Evolutionary conservation across 1,140 invertebrate genomes (phyloP), one percentile per base, ranked within the genome.

Genomic region (Pteromalus puparum): DNA sequence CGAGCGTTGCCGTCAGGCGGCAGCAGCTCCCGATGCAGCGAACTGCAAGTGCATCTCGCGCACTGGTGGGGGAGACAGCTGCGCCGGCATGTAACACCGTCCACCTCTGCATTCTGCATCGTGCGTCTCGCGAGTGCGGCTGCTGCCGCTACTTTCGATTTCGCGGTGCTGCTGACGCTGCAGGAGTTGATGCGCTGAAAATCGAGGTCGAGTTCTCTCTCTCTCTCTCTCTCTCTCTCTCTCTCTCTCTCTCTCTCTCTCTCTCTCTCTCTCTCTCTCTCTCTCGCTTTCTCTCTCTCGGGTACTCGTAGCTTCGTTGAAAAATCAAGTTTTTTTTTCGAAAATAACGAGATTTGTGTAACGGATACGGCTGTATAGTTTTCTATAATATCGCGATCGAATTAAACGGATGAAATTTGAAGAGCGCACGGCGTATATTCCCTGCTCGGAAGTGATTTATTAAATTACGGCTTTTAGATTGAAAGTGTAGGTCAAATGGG

Each of bases 141-240:
- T 2, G 74, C 13, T 5, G 21, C 42, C 18, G 76, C 48, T 65
- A 78, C 76, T 78, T 78, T 78, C 76, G 28, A 34, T 67, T 78
- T 78, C 53, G 30, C 26, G 28, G 26, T 13, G 24, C 42, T 53
- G 48, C 48, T 76, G 74, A 82, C 46, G 81, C 34, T 15, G 65
- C 68, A 70, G 38, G 42, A 46, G 38, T 61, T 18, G 65, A 42
- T 82, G 75, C 30, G 1, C 61, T 76, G 53, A 74, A 81, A 84
- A 86, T 85, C 86, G 73, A n/a, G 67, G 21, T 42, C 65, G 76
- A 76, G 46, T 53, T 46, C 65, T 21, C 65, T 67, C 65, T 34
- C 30, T 34, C 30, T 34, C 30, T 34, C 30, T 10, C 42, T 46
- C 42, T 46, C 42, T 46, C 42, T 13, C 42, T 46, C 42, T 46